Evolutionary conservation across 2,113 vertebrate species (phyloP).

Genomic region (Meleagris gallopavo): DNA sequence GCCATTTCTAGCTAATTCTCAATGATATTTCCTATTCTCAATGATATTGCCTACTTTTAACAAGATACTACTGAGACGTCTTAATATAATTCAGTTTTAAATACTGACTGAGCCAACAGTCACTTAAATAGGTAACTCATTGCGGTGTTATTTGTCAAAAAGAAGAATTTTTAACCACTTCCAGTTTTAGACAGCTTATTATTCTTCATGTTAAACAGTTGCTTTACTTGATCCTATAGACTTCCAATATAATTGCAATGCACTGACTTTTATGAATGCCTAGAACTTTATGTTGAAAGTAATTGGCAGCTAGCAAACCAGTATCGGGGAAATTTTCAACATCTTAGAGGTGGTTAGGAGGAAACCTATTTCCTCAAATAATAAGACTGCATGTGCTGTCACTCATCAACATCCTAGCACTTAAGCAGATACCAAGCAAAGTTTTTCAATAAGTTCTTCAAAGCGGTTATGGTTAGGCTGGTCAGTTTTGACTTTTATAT

Average conservation of each 20-base stretch:
- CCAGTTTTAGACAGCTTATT: background rate
- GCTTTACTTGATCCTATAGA: background rate
- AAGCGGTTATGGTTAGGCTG: constrained; percentile 9
- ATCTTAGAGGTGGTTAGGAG: background rate
- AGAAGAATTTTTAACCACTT: background rate
- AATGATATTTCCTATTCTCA: background rate
- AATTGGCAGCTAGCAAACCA: background rate
- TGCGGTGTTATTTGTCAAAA: background rate
- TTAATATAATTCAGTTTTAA: background rate
- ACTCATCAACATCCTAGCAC: background rate
- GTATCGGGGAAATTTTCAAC: background rate
- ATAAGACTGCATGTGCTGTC: background rate
- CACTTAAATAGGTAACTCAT: background rate
- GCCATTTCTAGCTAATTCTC: background rate
- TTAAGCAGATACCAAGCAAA: constrained; percentile 19
- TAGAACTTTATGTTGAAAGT: background rate
- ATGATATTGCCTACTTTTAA: background rate
- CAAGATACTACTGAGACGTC: background rate
- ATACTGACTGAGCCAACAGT: background rate
- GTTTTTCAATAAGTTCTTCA: constrained; percentile 34
- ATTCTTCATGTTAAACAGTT: background rate
- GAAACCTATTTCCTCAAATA: constrained; percentile 8
- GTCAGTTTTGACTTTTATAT: background rate
- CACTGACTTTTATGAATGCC: background rate
- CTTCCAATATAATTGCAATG: background rate